Evolutionary conservation across 2,113 vertebrate species (phyloP).

Genomic region (Cavia aperea): DNA sequence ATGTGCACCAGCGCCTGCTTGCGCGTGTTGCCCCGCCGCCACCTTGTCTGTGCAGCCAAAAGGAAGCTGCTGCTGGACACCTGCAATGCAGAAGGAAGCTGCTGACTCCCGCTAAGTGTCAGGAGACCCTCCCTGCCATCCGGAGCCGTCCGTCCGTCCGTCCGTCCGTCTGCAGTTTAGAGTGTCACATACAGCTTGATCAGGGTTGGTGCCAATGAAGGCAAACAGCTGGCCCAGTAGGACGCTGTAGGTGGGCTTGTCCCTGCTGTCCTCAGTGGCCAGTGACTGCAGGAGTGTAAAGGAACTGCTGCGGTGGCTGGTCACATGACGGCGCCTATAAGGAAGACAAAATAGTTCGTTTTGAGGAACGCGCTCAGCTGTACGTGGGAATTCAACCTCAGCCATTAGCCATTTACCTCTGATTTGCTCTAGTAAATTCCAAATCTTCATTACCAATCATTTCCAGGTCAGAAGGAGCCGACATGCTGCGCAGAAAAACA

Average conservation of each 20-base stretch:
- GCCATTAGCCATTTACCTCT: slow-evolving; percentile 79
- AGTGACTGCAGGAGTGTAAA: slow-evolving; percentile 95
- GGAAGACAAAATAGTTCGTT: not conserved
- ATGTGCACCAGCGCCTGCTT: slow-evolving; percentile 96
- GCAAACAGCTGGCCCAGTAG: slow-evolving; percentile 95
- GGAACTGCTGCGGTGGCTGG: slow-evolving; percentile 94
- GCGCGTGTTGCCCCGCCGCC: slow-evolving; percentile 91
- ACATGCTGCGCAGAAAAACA: slow-evolving; percentile 97
- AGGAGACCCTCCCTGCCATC: too few relatives aligned
- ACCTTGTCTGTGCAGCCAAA: slow-evolving; percentile 93
- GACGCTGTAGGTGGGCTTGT: slow-evolving; percentile 95
- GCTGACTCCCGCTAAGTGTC: not conserved
- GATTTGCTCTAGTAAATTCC: slow-evolving; percentile 89
- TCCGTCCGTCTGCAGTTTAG: not conserved
- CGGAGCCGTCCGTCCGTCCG: too few relatives aligned
- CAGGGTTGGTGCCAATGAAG: slow-evolving; percentile 96
- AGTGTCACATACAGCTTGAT: slow-evolving; percentile 85
- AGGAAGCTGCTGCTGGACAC: slow-evolving; percentile 97
- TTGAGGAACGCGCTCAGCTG: not conserved
- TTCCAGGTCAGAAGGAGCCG: slow-evolving; percentile 95
- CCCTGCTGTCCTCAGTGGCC: slow-evolving; percentile 89
- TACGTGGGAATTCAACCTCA: not conserved
- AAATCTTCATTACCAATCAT: slow-evolving; percentile 97
- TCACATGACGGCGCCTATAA: slow-evolving; percentile 85
- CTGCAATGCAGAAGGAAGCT: slow-evolving; percentile 67